Evolutionary conservation across 2,113 vertebrate species (phyloP).

Genomic region (Felis chaus): DNA sequence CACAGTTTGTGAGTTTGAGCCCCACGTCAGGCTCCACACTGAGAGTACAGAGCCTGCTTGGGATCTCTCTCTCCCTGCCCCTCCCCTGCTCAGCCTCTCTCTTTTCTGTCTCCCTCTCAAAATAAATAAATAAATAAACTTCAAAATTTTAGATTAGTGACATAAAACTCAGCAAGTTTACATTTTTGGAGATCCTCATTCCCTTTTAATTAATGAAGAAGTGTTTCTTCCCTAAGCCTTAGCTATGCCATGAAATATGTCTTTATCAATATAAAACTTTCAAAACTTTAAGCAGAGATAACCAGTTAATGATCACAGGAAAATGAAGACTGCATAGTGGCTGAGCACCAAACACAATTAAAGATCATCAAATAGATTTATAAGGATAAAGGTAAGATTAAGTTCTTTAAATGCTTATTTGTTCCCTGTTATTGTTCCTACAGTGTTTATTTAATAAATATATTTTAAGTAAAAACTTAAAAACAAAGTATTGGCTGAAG

Average conservation of each 20-base stretch:
- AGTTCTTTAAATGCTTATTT: background rate
- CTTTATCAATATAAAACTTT: background rate
- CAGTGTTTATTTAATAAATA: background rate
- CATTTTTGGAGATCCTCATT: background rate
- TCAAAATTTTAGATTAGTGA: constrained; percentile 3
- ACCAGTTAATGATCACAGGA: background rate
- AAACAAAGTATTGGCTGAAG: background rate
- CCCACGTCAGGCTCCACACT: too few species aligned
- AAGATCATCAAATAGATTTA: background rate
- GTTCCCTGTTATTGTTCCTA: background rate
- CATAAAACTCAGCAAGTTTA: background rate
- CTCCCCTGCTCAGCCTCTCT: too few species aligned
- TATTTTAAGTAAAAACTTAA: background rate
- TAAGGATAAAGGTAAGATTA: background rate
- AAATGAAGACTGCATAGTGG: background rate
- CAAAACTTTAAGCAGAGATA: background rate
- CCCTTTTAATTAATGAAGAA: constrained; percentile 15
- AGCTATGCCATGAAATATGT: background rate
- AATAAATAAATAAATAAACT: background rate
- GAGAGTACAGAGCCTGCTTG: too few species aligned
- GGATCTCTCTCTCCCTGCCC: too few species aligned
- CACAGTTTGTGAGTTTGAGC: too few species aligned
- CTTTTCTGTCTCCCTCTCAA: too few species aligned
- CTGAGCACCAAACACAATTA: background rate
- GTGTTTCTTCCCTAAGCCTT: background rate